phyloP scores from a whole-genome alignment of 1,140 invertebrate species.

The Apis dorsata region DNA sequence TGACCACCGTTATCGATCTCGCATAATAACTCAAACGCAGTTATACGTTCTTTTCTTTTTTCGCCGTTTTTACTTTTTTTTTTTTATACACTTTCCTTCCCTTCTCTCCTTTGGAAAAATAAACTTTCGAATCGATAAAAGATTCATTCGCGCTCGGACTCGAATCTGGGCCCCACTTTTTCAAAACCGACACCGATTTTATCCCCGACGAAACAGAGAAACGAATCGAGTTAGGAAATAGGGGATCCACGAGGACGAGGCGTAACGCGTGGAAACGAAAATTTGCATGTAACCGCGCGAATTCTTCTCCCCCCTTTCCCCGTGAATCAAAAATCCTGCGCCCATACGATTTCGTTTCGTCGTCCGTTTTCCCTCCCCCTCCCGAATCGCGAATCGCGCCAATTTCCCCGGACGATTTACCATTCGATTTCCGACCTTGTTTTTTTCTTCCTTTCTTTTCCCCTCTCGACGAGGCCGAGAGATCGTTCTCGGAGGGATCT shows the following conservation, averaged over 20 bases:
- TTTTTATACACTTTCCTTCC: not conserved
- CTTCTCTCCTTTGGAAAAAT: not conserved
- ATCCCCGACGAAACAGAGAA: not conserved
- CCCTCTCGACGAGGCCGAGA: not conserved
- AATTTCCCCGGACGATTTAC: slow-evolving; percentile 43
- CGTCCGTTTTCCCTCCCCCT: not conserved
- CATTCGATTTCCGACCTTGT: slow-evolving; percentile 45
- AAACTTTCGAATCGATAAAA: not conserved
- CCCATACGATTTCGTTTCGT: not conserved
- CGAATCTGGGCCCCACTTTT: not conserved
- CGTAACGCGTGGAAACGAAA: not conserved
- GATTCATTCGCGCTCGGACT: not conserved
- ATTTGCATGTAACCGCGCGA: slow-evolving; percentile 5
- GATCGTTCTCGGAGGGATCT: slow-evolving; percentile 45
- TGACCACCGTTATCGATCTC: slow-evolving; percentile 59
- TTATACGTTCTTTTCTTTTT: not conserved
- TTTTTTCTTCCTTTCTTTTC: slow-evolving; percentile 11
- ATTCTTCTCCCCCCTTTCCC: not conserved
- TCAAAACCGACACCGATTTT: not conserved
- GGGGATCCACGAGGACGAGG: not conserved
- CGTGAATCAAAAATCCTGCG: not conserved
- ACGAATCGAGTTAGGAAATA: not conserved
- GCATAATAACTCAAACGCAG: slow-evolving; percentile 46
- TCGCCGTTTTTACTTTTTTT: not conserved
- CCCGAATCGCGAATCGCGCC: not conserved